Conservation (phyloP, 1,140 invertebrate genomes). For the Parapsyche elsis region DNA sequence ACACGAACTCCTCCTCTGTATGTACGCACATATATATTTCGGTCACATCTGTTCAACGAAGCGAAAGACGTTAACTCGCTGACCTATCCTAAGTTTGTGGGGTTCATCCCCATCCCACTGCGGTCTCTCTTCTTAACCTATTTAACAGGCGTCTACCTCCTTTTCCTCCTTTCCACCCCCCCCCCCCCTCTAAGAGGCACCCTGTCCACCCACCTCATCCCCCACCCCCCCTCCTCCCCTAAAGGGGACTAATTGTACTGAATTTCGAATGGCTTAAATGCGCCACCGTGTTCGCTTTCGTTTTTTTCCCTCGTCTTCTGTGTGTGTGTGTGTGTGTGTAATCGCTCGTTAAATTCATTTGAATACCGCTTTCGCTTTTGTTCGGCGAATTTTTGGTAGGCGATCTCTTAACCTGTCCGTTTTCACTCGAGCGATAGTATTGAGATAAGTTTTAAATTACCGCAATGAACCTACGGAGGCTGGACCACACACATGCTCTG, state of each 20-base stretch:
- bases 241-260: slow-evolving; percentile 40
- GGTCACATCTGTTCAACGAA: slow-evolving; percentile 55
- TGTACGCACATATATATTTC: slow-evolving; percentile 50
- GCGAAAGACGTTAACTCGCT: slow-evolving; percentile 56
- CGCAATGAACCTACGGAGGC: too few species aligned
- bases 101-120: slow-evolving; percentile 22
- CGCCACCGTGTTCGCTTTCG: slow-evolving; percentile 40
- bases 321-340: not conserved
- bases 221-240: not conserved
- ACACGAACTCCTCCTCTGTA: slow-evolving; percentile 31
- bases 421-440: too few species aligned
- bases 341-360: not conserved
- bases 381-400: too few species aligned
- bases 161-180: slow-evolving; percentile 2
- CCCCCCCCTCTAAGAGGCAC: too few species aligned
- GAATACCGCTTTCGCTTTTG: not conserved
- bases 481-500: too few species aligned
- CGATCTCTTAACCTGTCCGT: too few species aligned
- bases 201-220: not conserved
- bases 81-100: slow-evolving; percentile 55
- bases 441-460: too few species aligned
- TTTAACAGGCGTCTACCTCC: slow-evolving; percentile 51
- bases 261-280: not conserved
- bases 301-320: not conserved
- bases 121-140: slow-evolving; percentile 55